Percentiles rank a stretch among this genome's conserved stretches.
Evolutionary conservation across 2,113 vertebrate genomes (phyloP).

Genomic region (Nerophis lumbriciformis): DNA sequence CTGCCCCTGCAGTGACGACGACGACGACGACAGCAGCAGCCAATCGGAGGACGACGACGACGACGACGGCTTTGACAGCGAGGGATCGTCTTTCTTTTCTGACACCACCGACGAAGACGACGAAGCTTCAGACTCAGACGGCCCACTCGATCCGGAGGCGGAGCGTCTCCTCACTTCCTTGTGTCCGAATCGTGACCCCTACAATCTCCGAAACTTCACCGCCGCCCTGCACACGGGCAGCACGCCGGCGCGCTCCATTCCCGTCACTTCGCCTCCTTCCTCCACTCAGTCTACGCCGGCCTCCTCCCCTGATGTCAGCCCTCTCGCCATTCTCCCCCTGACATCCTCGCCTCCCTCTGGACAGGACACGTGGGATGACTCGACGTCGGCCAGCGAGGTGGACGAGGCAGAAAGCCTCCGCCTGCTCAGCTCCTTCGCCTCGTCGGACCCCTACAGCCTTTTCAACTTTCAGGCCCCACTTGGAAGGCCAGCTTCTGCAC

Average conservation of each 20-base stretch:
- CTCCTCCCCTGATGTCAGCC: conserved; percentile 29
- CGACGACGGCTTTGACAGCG: conserved; percentile 84
- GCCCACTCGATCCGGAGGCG: conserved; percentile 57
- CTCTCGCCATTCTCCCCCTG: conserved; percentile 29
- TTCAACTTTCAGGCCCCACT: conserved; percentile 84
- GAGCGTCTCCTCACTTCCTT: conserved; percentile 80
- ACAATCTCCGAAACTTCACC: conserved; percentile 84
- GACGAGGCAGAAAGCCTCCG: conserved; percentile 79
- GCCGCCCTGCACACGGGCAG: conserved; percentile 71
- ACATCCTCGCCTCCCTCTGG: conserved; percentile 7
- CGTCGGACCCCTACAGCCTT: conserved; percentile 85
- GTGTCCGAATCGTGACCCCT: conserved; percentile 77
- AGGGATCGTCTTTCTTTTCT: conserved; percentile 68
- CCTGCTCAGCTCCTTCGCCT: conserved; percentile 83
- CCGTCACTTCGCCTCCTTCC: conserved; percentile 20
- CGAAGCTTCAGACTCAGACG: conserved; percentile 10
- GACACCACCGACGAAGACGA: conserved; percentile 55
- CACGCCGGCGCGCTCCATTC: conserved; percentile 18
- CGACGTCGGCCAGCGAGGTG: conserved; percentile 54
- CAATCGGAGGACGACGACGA: conserved; percentile 66
- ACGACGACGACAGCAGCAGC: conserved; percentile 56
- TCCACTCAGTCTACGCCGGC: conserved; percentile 2
- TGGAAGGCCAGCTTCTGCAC: conserved; percentile 52
- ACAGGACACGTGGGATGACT: conserved; percentile 59
- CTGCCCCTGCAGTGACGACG: conserved; percentile 70